Percentiles rank a stretch among this genome's conserved stretches.
These are phyloP conservation scores for Chiloscyllium punctatum DNA, from an alignment of 2,797 vertebrate genomes.

Conservation along the genomic window DNA sequence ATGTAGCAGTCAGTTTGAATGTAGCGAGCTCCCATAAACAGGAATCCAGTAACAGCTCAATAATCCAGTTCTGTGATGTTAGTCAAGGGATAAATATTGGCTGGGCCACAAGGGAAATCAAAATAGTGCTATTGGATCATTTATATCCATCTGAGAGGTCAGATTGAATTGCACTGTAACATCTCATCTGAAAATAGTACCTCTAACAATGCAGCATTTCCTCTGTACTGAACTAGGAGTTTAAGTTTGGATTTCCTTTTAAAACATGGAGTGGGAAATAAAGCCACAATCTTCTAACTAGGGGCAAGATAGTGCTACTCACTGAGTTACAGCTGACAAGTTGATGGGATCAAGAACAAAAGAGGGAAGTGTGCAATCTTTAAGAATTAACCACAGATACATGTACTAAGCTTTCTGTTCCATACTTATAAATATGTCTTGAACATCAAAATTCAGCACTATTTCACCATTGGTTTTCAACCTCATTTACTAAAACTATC, in stretches of 20 bases:
- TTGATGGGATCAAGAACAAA: not conserved
- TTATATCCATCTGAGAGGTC: not conserved
- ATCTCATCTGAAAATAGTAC: not conserved
- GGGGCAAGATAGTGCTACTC: not conserved
- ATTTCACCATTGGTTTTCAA: not conserved
- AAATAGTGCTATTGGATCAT: not conserved
- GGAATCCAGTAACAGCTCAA: not conserved
- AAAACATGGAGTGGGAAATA: not conserved
- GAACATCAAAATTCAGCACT: not conserved
- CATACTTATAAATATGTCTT: not conserved
- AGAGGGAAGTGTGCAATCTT: not conserved
- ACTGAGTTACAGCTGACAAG: not conserved
- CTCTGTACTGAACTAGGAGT: not conserved
- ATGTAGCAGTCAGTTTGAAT: not conserved
- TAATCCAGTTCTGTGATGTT: not conserved
- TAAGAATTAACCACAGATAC: not conserved
- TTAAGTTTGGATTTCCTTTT: not conserved
- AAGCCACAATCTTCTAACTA: not conserved
- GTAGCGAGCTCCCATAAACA: not conserved
- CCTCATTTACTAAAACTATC: not conserved
- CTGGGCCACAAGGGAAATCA: not conserved
- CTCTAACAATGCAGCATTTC: not conserved
- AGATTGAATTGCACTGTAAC: not conserved
- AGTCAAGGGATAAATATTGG: not conserved
- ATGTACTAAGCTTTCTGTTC: not conserved